Evolutionary conservation across 2,888 invertebrate species (phyloP), one percentile per base, ranked within the genome.

Genomic region (Heterodera filipjevi): DNA sequence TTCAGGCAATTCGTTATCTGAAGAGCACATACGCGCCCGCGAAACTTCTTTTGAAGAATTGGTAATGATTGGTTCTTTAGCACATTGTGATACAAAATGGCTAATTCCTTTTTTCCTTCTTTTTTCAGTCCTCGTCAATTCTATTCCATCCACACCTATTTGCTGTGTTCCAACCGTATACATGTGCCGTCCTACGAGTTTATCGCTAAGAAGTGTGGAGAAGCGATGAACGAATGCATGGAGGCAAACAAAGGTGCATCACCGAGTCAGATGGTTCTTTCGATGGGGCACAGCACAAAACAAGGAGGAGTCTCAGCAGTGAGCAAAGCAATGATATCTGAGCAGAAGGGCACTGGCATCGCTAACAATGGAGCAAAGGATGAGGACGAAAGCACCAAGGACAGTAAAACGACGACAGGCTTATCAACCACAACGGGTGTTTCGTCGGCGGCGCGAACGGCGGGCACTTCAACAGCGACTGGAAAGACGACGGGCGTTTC

Each of bases 131-230:
- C 83, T 12, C 64, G 53, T 27, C 79, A 74, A 30, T 83, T 82
- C 71, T 84, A 79, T 75, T 64, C 83, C 35, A 84, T 83, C 71
- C 70, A 83, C 78, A 78, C 82, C 22, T 83, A 83, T 68, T 73
- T 83, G 72, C 68, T 70, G 35, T 73, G 79, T 27, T 82, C 84
- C 39, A 82, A 82, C 64, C 80, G 82, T n/a, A 71, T 66, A 14
- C 72, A 46, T 44, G 32, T 78, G 27, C 83, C 83, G 14, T 71
- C 84, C 70, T 83, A 83, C 53, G 49, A 33, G 30, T 83, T 81
- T 53, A 76, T 83, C 72, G 84, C 80, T 0, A 79, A 83, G 35
- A 82, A 78, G 19, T 49, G 82, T 32, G 64, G 53, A 44, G 82
- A 84, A 49, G 78, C 84, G 49, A 75, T 82, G 59, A 72, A 81